phyloP scores from a whole-genome alignment of 2,888 invertebrate genomes.

The Macropis europaea region DNA sequence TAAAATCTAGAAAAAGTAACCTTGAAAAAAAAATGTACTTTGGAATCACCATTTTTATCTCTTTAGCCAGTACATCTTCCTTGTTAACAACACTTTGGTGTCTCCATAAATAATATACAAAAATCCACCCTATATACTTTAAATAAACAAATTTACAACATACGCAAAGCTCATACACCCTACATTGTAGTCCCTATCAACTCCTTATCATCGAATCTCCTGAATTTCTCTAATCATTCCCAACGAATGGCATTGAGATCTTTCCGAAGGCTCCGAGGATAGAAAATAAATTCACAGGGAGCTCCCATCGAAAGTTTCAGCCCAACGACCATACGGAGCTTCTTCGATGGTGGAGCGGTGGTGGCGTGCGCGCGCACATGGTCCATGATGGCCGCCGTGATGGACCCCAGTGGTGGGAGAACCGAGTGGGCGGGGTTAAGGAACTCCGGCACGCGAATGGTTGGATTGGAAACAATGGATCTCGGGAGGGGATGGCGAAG shows the following conservation, averaged over 20 bases:
- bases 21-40: too few species aligned
- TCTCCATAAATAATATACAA: too few species aligned
- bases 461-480: constrained; percentile 53
- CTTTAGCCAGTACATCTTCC: too few species aligned
- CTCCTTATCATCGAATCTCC: neutral
- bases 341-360: neutral
- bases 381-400: constrained; percentile 73
- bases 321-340: neutral
- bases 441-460: constrained; percentile 47
- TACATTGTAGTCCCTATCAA: too few species aligned
- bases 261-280: too few species aligned
- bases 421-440: constrained; percentile 24
- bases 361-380: constrained; percentile 70
- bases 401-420: constrained; percentile 34
- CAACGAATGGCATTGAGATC: neutral
- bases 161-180: too few species aligned
- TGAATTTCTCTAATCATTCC: neutral
- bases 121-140: too few species aligned
- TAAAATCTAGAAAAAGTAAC: too few species aligned
- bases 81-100: too few species aligned
- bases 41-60: too few species aligned
- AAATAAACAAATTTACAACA: too few species aligned
- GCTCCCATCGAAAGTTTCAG: neutral
- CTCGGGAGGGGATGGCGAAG: constrained; percentile 70
- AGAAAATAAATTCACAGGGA: neutral